phyloP scores from a whole-genome alignment of 2,888 invertebrate genomes.

The Ophion ventricosus region DNA sequence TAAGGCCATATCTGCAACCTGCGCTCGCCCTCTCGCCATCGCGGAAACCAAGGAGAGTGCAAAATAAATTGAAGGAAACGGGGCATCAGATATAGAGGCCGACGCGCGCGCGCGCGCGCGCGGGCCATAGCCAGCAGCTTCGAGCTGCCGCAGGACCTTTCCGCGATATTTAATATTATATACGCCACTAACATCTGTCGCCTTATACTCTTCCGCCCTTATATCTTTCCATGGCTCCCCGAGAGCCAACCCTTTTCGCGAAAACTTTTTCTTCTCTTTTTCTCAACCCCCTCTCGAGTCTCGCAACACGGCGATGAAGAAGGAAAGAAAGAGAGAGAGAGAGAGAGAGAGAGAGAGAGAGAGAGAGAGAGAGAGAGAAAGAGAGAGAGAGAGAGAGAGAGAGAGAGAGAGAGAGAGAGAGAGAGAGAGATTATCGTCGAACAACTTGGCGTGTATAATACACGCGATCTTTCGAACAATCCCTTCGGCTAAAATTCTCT shows the following conservation, averaged over 20 bases:
- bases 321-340: constrained; percentile 11
- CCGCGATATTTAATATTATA: constrained; percentile 80
- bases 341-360: constrained; percentile 22
- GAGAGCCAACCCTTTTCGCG: constrained; percentile 68
- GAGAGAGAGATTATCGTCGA: constrained; percentile 40
- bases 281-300: constrained; percentile 36
- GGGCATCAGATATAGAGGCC: constrained; percentile 59
- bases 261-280: constrained; percentile 61
- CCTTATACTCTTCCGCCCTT: constrained; percentile 66
- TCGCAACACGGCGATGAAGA: background rate
- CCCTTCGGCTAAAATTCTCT: constrained; percentile 19
- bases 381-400: too few species aligned
- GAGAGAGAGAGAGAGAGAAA: constrained; percentile 29
- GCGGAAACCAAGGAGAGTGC: constrained; percentile 49
- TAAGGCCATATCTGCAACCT: constrained; percentile 64
- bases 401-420: background rate
- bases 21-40: constrained; percentile 55
- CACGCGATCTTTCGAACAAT: constrained; percentile 28
- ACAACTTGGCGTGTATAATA: constrained; percentile 27
- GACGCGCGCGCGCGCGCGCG: background rate
- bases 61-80: constrained; percentile 66
- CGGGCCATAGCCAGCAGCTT: constrained; percentile 12
- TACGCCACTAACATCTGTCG: constrained; percentile 82
- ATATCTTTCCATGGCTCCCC: constrained; percentile 26
- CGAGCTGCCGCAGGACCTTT: constrained; percentile 71